A percentile compares a stretch with the other conserved stretches of the same genome.
Conservation (phyloP, 92 coral and sea anemone genomes). For the Epizoanthus rinbou region DNA sequence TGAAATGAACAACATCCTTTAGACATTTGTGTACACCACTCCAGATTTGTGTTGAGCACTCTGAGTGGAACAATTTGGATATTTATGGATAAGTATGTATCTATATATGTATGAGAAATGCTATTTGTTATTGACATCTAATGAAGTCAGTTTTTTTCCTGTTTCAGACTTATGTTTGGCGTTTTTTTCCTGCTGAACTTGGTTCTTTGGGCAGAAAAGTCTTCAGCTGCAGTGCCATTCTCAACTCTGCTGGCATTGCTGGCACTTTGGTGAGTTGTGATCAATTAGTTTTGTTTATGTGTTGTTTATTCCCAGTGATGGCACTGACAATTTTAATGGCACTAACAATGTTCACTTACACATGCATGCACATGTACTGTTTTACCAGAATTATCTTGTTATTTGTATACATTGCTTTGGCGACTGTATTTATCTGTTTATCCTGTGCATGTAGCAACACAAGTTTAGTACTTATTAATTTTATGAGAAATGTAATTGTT, state of each 20-base stretch:
- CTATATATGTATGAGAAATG: not conserved
- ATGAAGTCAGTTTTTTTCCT: not conserved
- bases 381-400: not conserved
- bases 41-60: too few species aligned
- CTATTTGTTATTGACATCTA: not conserved
- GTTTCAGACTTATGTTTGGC: constrained; percentile 73
- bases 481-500: too few species aligned
- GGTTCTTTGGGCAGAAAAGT: constrained; percentile 90
- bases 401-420: too few species aligned
- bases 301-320: not conserved
- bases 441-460: too few species aligned
- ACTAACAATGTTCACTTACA: not conserved
- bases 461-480: too few species aligned
- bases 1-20: too few species aligned
- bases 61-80: too few species aligned
- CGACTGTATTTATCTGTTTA: too few species aligned
- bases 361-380: not conserved
- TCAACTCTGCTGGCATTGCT: constrained; percentile 89
- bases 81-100: too few species aligned
- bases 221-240: constrained; percentile 99
- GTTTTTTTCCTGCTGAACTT: constrained; percentile 89
- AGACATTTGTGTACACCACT: too few species aligned
- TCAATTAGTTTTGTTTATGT: not conserved
- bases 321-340: not conserved
- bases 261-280: constrained; percentile 82